Evolutionary conservation across 2,113 vertebrate genomes (phyloP).

Genomic region (Dunckerocampus dactyliophorus): DNA sequence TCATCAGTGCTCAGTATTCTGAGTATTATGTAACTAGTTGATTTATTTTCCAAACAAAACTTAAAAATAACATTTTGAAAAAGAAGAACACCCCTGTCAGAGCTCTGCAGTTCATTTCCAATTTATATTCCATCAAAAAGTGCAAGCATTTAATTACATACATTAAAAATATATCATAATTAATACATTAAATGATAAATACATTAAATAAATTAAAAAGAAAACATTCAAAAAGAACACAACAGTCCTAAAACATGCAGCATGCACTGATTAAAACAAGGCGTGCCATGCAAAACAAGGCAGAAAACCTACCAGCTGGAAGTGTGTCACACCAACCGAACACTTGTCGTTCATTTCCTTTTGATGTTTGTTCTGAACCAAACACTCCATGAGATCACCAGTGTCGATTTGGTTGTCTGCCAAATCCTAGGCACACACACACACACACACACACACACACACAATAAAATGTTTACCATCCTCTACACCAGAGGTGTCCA

Average conservation of each 20-base stretch:
- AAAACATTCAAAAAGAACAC: too few relatives aligned
- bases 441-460: constrained; percentile 2
- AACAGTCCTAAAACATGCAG: too few relatives aligned
- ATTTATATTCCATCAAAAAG: too few relatives aligned
- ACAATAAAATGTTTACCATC: background rate
- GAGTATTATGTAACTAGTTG: too few relatives aligned
- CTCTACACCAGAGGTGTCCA: background rate
- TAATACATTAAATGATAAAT: too few relatives aligned
- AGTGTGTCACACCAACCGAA: constrained; percentile 91
- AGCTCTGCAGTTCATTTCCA: too few relatives aligned
- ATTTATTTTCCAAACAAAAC: too few relatives aligned
- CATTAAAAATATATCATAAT: too few relatives aligned
- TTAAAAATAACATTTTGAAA: too few relatives aligned
- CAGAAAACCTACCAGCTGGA: constrained; percentile 87
- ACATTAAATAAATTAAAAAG: too few relatives aligned
- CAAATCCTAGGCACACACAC: constrained; percentile 76
- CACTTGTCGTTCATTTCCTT: constrained; percentile 99
- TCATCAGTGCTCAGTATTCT: background rate
- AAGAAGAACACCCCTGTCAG: background rate
- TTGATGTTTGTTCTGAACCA: constrained; percentile 97
- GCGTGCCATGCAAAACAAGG: background rate
- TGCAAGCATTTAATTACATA: too few relatives aligned
- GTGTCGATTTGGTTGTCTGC: constrained; percentile 96
- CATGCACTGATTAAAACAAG: too few relatives aligned
- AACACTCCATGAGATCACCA: constrained; percentile 94